Base-by-base conservation (phyloP, 2,888 invertebrate genomes). In the Odontocolon sp. region DNA sequence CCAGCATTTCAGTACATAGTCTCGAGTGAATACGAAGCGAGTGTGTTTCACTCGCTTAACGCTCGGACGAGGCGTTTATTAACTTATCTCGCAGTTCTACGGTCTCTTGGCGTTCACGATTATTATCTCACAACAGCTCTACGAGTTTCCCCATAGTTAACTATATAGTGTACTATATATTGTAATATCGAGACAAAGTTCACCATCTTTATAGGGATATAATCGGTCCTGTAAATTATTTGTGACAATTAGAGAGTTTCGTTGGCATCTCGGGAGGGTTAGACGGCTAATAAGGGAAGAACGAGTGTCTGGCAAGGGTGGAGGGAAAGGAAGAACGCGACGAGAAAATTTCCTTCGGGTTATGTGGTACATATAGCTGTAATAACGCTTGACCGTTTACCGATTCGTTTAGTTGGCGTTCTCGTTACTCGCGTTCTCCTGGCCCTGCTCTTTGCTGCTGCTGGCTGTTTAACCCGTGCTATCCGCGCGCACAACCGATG, bases 371-470 rank as follows among this genome's bases (percentile, higher is more conserved):
- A 56, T 47, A 68, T 57, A 18, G 54, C 28, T 21, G 63, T 47
- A 64, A 64, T 64, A 68, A 75, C 40, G 64, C 42, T 36, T 64
- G 64, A 69, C 70, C 75, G 70, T 75, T 75, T 75, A 75, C 69
- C 75, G 21, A 70, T 70, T 64, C 69, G 75, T 69, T 75, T 64
- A 64, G 75, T 70, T 70, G 75, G 70, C 70, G 75, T 75, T 70
- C 75, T 75, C 75, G 75, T 75, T 70, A 75, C 64, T 75, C 75
- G 75, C 69, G 50, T 45, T 36, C 72, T 28, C 75, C 42, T 50
- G 21, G 66, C 67, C 71, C 68, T 59, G 36, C 42, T 36, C 52
- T 66, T 3, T 71, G 23, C 21, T 14, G 33, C 47, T 23, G 33
- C 47, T 23, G 36, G 63, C 63, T 50, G 63, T 50, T 64, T 64